A percentile compares a stretch with the other conserved stretches of the same genome.
phyloP scores from a whole-genome alignment of 2,113 vertebrate genomes.

The Mirza zaza region DNA sequence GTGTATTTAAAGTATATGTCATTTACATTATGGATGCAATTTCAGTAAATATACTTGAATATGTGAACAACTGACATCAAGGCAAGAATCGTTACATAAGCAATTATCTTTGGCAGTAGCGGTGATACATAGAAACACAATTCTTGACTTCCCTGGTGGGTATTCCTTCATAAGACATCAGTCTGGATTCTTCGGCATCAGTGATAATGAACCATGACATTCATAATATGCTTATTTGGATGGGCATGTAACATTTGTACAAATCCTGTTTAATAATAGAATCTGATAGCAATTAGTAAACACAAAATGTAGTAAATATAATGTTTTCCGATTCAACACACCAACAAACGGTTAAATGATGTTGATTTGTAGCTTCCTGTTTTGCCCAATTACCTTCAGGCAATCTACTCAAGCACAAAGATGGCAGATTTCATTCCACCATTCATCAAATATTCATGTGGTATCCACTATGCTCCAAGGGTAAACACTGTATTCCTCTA shows the following conservation, averaged over 20 bases:
- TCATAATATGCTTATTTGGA: not conserved
- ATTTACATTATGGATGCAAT: conserved; percentile 13
- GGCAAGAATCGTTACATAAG: not conserved
- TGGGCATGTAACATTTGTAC: too few relatives aligned
- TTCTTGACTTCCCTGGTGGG: not conserved
- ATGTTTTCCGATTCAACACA: not conserved
- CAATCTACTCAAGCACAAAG: not conserved
- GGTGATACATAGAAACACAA: not conserved
- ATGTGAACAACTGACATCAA: not conserved
- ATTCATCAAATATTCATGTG: not conserved
- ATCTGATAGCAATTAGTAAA: not conserved
- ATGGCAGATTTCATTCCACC: not conserved
- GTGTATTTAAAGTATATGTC: conserved; percentile 30
- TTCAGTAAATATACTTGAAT: conserved; percentile 20
- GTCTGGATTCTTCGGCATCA: not conserved
- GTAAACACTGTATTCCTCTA: conserved; percentile 8
- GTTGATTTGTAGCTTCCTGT: not conserved
- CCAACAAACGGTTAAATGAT: not conserved
- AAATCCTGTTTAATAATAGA: not conserved
- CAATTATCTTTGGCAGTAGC: not conserved
- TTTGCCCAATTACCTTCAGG: not conserved
- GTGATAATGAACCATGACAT: not conserved
- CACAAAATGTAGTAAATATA: not conserved
- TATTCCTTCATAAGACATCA: not conserved
- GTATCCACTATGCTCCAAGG: not conserved